These are phyloP conservation scores for Brachypteracias leptosomus DNA, from an alignment of 2,113 vertebrate species.

Conservation along the genomic window DNA sequence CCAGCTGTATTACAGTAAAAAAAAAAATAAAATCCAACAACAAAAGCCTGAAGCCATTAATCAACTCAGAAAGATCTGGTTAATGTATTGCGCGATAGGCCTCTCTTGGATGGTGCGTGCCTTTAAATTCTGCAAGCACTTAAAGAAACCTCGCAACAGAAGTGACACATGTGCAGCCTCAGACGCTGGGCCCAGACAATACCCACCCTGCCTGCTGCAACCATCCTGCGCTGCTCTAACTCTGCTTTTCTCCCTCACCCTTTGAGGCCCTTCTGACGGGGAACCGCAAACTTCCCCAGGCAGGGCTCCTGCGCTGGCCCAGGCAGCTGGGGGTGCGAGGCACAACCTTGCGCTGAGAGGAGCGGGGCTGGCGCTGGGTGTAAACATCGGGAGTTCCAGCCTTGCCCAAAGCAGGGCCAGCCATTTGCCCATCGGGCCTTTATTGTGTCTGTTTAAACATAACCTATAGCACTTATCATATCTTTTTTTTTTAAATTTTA, in stretches of 20 bases:
- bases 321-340: not conserved
- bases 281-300: not conserved
- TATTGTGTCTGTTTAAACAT: not conserved
- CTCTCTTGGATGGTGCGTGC: not conserved
- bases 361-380: not conserved
- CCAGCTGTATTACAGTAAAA: not conserved
- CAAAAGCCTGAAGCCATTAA: conserved; percentile 26
- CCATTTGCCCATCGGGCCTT: not conserved
- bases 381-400: not conserved
- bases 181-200: not conserved
- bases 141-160: not conserved
- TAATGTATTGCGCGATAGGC: conserved; percentile 20
- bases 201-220: not conserved
- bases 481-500: not conserved
- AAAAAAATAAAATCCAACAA: not conserved
- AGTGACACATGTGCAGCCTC: not conserved
- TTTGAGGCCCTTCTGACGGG: not conserved
- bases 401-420: not conserved
- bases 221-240: not conserved
- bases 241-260: not conserved
- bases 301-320: not conserved
- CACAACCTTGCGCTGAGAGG: not conserved
- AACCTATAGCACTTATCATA: rapidly evolving
- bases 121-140: conserved; percentile 27
- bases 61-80: conserved; percentile 29